A percentile compares a stretch with the other conserved stretches of the same genome.
These are phyloP conservation scores for Andrena camellia DNA, from an alignment of 2,888 invertebrate genomes.

Conservation along the genomic window DNA sequence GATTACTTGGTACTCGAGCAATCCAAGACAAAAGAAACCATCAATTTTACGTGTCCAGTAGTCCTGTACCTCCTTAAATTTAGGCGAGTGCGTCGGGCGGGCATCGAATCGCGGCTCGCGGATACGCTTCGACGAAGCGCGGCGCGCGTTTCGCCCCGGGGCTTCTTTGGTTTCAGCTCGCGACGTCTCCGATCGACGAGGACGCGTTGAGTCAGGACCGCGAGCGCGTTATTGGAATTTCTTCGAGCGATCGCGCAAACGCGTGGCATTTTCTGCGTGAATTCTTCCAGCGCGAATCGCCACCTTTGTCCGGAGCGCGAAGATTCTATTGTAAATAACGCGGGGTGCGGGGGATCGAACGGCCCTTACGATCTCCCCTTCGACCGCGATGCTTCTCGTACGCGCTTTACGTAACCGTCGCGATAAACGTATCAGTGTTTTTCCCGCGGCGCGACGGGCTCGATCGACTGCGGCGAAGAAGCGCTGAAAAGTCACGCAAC, in stretches of 20 bases:
- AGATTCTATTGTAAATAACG: constrained; percentile 1
- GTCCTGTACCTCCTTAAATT: constrained; percentile 35
- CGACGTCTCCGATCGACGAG: constrained; percentile 36
- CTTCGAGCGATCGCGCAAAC: constrained; percentile 48
- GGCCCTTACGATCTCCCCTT: neutral
- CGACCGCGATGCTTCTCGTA: neutral
- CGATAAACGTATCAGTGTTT: constrained; percentile 21
- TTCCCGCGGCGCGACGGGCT: neutral
- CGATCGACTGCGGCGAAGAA: neutral
- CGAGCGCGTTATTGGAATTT: constrained; percentile 57
- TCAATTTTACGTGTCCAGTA: too few species aligned
- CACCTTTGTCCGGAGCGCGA: neutral
- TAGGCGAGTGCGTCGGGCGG: neutral
- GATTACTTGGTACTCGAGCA: too few species aligned
- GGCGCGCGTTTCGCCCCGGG: neutral
- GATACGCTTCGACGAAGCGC: neutral
- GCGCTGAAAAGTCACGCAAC: neutral
- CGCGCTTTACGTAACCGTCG: neutral
- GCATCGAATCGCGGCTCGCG: neutral
- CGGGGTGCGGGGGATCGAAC: neutral
- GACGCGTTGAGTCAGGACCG: constrained; percentile 42
- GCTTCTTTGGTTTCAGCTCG: constrained; percentile 20
- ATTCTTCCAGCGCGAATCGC: constrained; percentile 28
- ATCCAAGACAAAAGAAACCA: too few species aligned
- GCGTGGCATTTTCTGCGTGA: constrained; percentile 43